Percentiles rank a stretch among this genome's conserved stretches.
These are phyloP conservation scores for Pogonomyrmex californicus DNA, from an alignment of 1,140 invertebrate genomes.

Conservation along the genomic window DNA sequence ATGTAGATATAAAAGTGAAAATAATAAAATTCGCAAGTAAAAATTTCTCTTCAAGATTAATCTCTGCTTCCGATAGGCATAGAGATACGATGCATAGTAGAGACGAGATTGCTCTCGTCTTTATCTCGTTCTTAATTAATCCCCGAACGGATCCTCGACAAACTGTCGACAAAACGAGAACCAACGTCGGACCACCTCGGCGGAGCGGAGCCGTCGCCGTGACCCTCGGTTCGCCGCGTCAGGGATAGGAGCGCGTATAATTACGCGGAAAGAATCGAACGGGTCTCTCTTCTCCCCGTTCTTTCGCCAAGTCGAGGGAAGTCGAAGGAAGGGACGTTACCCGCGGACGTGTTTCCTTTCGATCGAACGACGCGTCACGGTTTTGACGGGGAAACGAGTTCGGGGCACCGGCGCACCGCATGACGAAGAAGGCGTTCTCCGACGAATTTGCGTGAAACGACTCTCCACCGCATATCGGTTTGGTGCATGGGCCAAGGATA, in stretches of 20 bases:
- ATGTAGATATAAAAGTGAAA: background rate
- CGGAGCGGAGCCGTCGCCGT: slow-evolving; percentile 56
- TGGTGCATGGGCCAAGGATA: slow-evolving; percentile 71
- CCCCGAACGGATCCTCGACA: slow-evolving; percentile 34
- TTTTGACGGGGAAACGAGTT: slow-evolving; percentile 78
- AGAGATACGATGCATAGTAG: slow-evolving; percentile 5
- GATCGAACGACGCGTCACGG: slow-evolving; percentile 80
- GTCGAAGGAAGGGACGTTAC: slow-evolving; percentile 81
- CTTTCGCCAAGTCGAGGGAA: slow-evolving; percentile 76
- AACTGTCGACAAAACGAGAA: slow-evolving; percentile 60
- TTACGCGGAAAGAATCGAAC: slow-evolving; percentile 81
- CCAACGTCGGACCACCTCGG: slow-evolving; percentile 30
- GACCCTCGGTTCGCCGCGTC: slow-evolving; percentile 43
- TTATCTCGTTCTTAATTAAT: slow-evolving; percentile 70
- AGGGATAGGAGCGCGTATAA: slow-evolving; percentile 70
- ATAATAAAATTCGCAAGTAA: background rate
- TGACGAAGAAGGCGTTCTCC: slow-evolving; percentile 72
- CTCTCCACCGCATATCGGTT: slow-evolving; percentile 70
- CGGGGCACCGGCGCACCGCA: slow-evolving; percentile 50
- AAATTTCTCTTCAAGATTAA: background rate
- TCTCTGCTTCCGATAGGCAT: background rate
- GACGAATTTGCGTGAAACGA: slow-evolving; percentile 85
- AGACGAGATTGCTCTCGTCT: slow-evolving; percentile 19
- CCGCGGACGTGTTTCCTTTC: slow-evolving; percentile 73
- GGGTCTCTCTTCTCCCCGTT: slow-evolving; percentile 57